Evolutionary conservation across 1,140 invertebrate species (phyloP).

Genomic region (Oscheius sp.): DNA sequence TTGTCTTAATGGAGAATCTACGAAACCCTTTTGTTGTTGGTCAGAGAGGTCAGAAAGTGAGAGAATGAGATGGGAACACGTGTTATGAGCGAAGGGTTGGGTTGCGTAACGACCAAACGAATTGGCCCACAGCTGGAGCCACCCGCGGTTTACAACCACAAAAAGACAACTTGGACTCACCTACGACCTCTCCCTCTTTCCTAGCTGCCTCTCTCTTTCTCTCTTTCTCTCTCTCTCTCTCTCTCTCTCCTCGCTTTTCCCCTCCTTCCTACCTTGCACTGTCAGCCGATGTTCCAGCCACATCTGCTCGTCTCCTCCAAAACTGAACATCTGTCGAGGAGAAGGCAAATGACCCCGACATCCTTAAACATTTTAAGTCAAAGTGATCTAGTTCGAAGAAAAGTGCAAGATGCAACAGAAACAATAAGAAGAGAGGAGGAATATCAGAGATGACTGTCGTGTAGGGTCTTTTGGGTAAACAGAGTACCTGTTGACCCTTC

Average conservation of each 20-base stretch:
- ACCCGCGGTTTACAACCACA: too few relatives aligned
- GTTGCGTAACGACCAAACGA: neutral
- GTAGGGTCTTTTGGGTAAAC: too few relatives aligned
- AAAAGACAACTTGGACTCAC: too few relatives aligned
- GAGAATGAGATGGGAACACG: neutral
- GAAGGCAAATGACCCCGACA: neutral
- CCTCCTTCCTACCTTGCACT: neutral
- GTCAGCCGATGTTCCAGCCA: neutral
- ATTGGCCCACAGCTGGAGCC: neutral
- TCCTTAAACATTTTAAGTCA: neutral
- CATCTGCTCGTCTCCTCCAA: neutral
- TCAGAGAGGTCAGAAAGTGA: neutral
- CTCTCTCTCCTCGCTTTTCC: too few relatives aligned
- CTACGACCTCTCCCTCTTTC: too few relatives aligned
- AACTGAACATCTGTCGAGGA: neutral
- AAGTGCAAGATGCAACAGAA: neutral
- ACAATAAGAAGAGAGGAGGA: neutral
- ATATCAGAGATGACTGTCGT: too few relatives aligned
- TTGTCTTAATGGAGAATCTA: neutral
- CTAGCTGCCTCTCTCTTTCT: too few relatives aligned
- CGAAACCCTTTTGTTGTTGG: neutral
- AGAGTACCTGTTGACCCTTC: too few relatives aligned
- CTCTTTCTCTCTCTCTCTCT: too few relatives aligned
- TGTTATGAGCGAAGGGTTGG: neutral
- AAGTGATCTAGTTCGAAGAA: neutral